Conservation (phyloP, 2,888 invertebrate genomes). For the Volucella inanis region DNA sequence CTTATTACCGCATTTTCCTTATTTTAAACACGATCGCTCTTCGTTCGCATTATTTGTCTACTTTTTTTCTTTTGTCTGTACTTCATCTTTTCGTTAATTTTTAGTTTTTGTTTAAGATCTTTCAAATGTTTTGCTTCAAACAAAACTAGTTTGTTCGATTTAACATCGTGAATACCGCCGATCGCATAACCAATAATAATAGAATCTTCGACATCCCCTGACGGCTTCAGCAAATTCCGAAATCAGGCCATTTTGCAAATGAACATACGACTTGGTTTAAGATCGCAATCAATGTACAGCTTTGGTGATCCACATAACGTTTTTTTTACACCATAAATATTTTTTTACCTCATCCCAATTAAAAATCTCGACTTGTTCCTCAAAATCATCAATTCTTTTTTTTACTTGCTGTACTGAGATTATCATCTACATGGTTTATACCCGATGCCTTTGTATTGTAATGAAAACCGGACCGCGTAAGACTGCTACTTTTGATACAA, state of each 20-base stretch:
- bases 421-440: neutral
- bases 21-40: neutral
- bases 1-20: neutral
- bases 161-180: conserved; percentile 13
- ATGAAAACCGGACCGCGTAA: neutral
- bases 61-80: neutral
- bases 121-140: conserved; percentile 20
- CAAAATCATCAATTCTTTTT: conserved; percentile 11
- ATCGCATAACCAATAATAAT: conserved; percentile 37
- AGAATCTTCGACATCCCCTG: conserved; percentile 19
- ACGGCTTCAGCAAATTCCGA: conserved; percentile 9
- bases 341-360: conserved; percentile 3
- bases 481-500: conserved; percentile 9
- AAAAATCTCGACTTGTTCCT: neutral
- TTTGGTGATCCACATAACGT: conserved; percentile 12
- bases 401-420: neutral
- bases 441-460: neutral
- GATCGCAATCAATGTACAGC: conserved; percentile 24
- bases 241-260: conserved; percentile 13
- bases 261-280: conserved; percentile 16
- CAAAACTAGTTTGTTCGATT: conserved; percentile 23
- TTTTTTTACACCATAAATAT: conserved; percentile 6
- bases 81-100: conserved; percentile 6
- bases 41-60: neutral
- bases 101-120: conserved; percentile 5